These are phyloP conservation scores for Synergus laeviventris DNA, from an alignment of 2,888 invertebrate genomes.

Conservation along the genomic window DNA sequence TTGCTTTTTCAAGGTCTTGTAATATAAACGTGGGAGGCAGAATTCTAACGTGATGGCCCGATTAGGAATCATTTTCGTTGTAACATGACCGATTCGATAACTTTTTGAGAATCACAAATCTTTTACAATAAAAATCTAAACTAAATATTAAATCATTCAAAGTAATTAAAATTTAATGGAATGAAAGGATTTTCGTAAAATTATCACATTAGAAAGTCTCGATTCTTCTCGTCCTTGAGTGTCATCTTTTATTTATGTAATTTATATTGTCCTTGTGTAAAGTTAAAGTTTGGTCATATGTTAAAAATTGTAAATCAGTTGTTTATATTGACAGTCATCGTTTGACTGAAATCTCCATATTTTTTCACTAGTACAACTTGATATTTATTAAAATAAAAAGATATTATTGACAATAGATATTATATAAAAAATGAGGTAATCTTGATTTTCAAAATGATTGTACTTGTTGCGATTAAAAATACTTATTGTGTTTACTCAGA, in stretches of 20 bases:
- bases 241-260: conserved; percentile 3
- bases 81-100: background rate
- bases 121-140: background rate
- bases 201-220: background rate
- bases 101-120: background rate
- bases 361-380: background rate
- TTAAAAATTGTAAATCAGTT: too few relatives aligned
- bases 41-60: background rate
- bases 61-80: background rate
- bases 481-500: background rate
- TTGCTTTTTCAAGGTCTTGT: conserved; percentile 24
- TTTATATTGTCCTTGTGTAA: background rate
- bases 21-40: conserved; percentile 8
- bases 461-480: background rate
- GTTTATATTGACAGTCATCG: too few relatives aligned
- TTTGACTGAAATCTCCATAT: background rate
- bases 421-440: too few relatives aligned
- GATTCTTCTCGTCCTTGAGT: background rate
- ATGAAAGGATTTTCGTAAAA: background rate
- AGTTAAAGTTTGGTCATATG: too few relatives aligned
- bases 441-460: too few relatives aligned
- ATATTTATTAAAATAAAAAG: too few relatives aligned
- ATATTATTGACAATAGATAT: too few relatives aligned
- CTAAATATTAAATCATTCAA: background rate
- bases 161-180: background rate